Evolutionary conservation across 2,797 vertebrate genomes (phyloP).

Genomic region (Melanotaenia trifasciata): DNA sequence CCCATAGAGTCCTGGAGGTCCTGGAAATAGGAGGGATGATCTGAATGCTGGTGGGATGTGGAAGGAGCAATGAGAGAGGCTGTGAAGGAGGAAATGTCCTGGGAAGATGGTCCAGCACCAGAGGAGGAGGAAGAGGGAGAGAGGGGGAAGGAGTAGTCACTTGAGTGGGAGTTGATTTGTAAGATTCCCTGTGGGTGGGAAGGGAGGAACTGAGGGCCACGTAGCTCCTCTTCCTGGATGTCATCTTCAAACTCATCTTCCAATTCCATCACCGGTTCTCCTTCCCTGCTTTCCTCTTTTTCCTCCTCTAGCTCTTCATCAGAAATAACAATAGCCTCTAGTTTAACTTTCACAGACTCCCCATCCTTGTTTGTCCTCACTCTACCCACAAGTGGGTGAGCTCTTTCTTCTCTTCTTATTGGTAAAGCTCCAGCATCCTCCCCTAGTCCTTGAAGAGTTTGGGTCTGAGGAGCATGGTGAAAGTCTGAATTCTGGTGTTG

Average conservation of each 20-base stretch:
- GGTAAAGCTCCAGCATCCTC: slow-evolving; percentile 4
- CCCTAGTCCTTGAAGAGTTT: slow-evolving; percentile 1
- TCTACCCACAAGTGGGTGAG: slow-evolving; percentile 5
- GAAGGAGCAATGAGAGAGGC: slow-evolving; percentile 61
- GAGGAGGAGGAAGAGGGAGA: slow-evolving; percentile 82
- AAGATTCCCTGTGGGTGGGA: slow-evolving; percentile 80
- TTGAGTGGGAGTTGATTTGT: slow-evolving; percentile 79
- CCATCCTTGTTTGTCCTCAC: slow-evolving; percentile 33
- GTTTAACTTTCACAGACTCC: slow-evolving; percentile 84
- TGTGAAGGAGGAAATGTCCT: slow-evolving; percentile 74
- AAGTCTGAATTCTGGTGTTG: slow-evolving; percentile 51
- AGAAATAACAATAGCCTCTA: slow-evolving; percentile 94
- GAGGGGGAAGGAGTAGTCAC: slow-evolving; percentile 77
- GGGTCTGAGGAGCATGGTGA: slow-evolving; percentile 33
- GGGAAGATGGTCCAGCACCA: slow-evolving; percentile 71
- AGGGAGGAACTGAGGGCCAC: slow-evolving; percentile 78
- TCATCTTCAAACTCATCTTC: slow-evolving; percentile 78
- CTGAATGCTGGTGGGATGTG: slow-evolving; percentile 71
- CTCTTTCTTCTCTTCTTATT: slow-evolving; percentile 8
- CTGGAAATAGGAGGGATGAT: slow-evolving; percentile 83
- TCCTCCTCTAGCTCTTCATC: slow-evolving; percentile 89
- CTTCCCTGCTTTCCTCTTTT: slow-evolving; percentile 56
- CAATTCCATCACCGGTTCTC: slow-evolving; percentile 59
- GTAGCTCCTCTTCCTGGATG: slow-evolving; percentile 80
- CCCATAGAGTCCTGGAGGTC: slow-evolving; percentile 88